Percentiles rank a stretch among this genome's conserved stretches.
Conservation (phyloP, 2,888 invertebrate genomes). For the Lochmaea crataegi region DNA sequence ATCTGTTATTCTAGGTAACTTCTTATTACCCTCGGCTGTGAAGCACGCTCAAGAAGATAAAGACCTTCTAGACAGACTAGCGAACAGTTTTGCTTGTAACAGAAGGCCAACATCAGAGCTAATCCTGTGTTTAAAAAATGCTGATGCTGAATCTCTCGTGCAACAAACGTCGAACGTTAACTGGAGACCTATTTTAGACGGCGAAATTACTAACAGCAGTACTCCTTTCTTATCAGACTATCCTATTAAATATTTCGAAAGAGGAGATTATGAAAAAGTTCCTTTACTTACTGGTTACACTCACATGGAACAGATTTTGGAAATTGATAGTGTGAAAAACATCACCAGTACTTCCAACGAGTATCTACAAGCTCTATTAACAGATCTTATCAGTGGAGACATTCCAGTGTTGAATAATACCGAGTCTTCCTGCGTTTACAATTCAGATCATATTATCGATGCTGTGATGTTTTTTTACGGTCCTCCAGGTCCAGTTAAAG, state of each 20-base stretch:
- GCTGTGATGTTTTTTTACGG: conserved; percentile 82
- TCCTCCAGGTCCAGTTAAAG: conserved; percentile 73
- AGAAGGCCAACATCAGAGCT: conserved; percentile 75
- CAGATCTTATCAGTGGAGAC: conserved; percentile 73
- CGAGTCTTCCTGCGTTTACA: conserved; percentile 67
- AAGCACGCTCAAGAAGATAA: conserved; percentile 73
- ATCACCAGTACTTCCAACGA: conserved; percentile 70
- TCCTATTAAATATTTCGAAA: conserved; percentile 73
- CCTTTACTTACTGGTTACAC: conserved; percentile 80
- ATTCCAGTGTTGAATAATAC: conserved; percentile 69
- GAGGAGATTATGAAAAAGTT: conserved; percentile 74
- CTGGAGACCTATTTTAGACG: conserved; percentile 84
- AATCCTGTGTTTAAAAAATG: conserved; percentile 76
- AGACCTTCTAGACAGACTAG: conserved; percentile 73
- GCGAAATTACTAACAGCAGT: conserved; percentile 74
- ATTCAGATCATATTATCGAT: conserved; percentile 76
- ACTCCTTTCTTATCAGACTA: conserved; percentile 76
- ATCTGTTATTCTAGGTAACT: conserved; percentile 55
- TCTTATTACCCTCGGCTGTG: conserved; percentile 73
- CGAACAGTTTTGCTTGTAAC: conserved; percentile 76
- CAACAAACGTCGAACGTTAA: conserved; percentile 69
- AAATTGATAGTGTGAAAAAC: conserved; percentile 69
- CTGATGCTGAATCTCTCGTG: conserved; percentile 71
- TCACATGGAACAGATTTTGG: conserved; percentile 83
- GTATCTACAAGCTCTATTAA: conserved; percentile 67